Evolutionary conservation across 2,888 invertebrate species (phyloP).

Genomic region (Phaedon cochleariae): DNA sequence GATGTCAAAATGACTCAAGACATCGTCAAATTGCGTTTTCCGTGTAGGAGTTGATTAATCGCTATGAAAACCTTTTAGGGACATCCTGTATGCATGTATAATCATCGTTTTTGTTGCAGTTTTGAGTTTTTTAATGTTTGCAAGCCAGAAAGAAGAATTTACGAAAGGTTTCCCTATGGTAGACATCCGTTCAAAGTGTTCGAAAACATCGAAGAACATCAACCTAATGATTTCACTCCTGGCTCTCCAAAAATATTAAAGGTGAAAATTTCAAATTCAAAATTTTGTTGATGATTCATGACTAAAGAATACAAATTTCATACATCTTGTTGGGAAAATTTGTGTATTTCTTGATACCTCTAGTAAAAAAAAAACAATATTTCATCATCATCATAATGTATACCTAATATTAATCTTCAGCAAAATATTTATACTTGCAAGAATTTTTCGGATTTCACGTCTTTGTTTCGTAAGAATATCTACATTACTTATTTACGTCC

Average conservation of each 20-base stretch:
- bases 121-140: slow-evolving; percentile 64
- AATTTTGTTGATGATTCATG: too few relatives aligned
- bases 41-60: too few relatives aligned
- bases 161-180: slow-evolving; percentile 61
- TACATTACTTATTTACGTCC: not conserved
- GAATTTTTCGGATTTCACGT: slow-evolving; percentile 1
- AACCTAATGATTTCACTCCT: slow-evolving; percentile 60
- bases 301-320: too few relatives aligned
- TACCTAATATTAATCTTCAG: too few relatives aligned
- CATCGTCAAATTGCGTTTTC: too few relatives aligned
- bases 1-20: too few relatives aligned
- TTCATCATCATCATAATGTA: too few relatives aligned
- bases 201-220: slow-evolving; percentile 54
- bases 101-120: slow-evolving; percentile 50
- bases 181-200: slow-evolving; percentile 62
- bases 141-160: slow-evolving; percentile 60
- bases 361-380: too few relatives aligned
- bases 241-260: slow-evolving; percentile 68
- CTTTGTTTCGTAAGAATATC: not conserved
- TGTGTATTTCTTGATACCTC: too few relatives aligned
- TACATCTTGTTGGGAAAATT: too few relatives aligned
- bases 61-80: too few relatives aligned
- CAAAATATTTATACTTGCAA: not conserved
- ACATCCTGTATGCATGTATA: too few relatives aligned
- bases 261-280: slow-evolving; percentile 63